A percentile compares a stretch with the other conserved stretches of the same genome.
Conservation (phyloP, 1,140 invertebrate genomes). For the Heliconius congener region DNA sequence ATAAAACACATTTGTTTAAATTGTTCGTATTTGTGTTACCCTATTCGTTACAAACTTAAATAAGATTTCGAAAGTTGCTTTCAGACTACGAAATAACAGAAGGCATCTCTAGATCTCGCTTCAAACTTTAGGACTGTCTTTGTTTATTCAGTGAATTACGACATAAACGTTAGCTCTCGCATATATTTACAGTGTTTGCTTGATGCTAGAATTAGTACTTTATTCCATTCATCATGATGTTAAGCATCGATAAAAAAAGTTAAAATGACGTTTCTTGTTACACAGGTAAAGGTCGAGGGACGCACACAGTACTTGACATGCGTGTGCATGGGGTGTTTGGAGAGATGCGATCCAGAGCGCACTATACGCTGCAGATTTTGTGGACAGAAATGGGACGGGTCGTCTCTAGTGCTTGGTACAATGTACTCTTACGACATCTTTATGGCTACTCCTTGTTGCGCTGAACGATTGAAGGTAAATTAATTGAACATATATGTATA, state of each 20-base stretch:
- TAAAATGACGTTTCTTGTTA: conserved; percentile 13
- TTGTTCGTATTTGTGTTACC: background rate
- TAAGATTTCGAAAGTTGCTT: conserved; percentile 70
- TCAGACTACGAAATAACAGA: conserved; percentile 61
- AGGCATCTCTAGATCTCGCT: conserved; percentile 41
- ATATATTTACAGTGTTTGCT: conserved; percentile 63
- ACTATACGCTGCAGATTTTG: conserved; percentile 90
- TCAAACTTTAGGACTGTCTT: conserved; percentile 58
- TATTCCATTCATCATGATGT: conserved; percentile 21
- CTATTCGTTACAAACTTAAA: conserved; percentile 59
- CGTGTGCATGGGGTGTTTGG: conserved; percentile 95
- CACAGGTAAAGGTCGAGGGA: conserved; percentile 92
- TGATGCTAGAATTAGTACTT: conserved; percentile 62
- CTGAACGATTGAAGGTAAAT: conserved; percentile 93
- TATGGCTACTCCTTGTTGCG: conserved; percentile 97
- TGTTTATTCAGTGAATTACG: conserved; percentile 74
- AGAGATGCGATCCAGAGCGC: conserved; percentile 89
- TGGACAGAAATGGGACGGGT: conserved; percentile 94
- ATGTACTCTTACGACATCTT: conserved; percentile 99
- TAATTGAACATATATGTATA: conserved; percentile 19
- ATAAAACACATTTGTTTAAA: background rate
- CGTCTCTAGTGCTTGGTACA: conserved; percentile 94
- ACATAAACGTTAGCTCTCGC: conserved; percentile 49
- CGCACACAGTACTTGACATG: conserved; percentile 94
- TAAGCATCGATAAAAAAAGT: background rate